Base-by-base conservation (phyloP, 2,113 vertebrate species). In the Urocolius indicus region DNA sequence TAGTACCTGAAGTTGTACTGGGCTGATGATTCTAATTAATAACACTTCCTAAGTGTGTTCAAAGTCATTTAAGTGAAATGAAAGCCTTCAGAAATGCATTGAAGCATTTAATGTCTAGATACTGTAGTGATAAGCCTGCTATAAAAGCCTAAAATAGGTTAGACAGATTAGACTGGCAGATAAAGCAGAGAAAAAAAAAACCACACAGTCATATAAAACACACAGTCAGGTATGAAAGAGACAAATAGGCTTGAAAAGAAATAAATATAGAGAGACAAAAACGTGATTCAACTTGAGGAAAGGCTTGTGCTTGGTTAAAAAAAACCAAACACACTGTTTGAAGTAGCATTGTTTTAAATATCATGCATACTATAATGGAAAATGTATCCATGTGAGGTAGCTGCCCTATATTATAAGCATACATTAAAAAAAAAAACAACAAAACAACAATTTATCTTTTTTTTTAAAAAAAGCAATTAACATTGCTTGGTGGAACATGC, bases 31-130 rank as follows among this genome's bases (percentile, higher is more conserved):
- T 96, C 86, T 86, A 92, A 96, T 96, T 95, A 92, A 89, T 96
- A 97, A 95, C 73, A 97, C 45, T 96, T 96, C 75, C 69, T 87
- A 94, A 93, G 69, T 87, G 61, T 92, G 65, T 96, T 97, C 90
- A 93, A 90, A 90, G 36, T 63, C 86, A 90, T 93, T 94, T 93
- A 90, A 94, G 57, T 72, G 89, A 96, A 96, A 87, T 84, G 71
- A 96, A 93, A 95, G 69, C 62, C 87, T 93, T 95, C 85, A 95
- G 69, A 94, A 96, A 90, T 78, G 76, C 90, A 93, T 4, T 41
- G 79, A 93, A 94, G 86, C 88, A 84, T 94, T 90, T 93, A 92
- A 95, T 94, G 36, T n/a, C 54, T 84, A 92, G 90, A 92, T 94
- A 89, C 45, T 74, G 61, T 71, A 94, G 52, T 90, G 85, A 93